phyloP scores from a whole-genome alignment of 2,797 vertebrate species.

The Galagoides demidoff region DNA sequence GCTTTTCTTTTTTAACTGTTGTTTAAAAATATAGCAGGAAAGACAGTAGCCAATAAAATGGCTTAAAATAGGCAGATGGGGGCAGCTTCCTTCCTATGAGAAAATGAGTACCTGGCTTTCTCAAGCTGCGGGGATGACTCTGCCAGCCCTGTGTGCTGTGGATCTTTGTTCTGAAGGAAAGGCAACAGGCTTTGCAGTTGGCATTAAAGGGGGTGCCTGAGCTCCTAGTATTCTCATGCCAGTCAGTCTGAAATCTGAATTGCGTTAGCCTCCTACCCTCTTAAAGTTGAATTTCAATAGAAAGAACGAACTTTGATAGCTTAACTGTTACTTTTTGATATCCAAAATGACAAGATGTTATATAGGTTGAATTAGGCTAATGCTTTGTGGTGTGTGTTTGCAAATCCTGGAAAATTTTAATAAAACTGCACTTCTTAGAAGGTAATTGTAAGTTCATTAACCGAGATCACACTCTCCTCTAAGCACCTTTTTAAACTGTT shows the following conservation, averaged over 20 bases:
- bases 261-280: neutral
- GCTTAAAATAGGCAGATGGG: conserved; percentile 47
- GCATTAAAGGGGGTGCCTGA: neutral
- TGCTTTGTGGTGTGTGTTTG: neutral
- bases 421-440: conserved; percentile 11
- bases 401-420: neutral
- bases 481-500: conserved; percentile 13
- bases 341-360: neutral
- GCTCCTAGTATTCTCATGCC: conserved; percentile 20
- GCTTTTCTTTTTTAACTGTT: neutral
- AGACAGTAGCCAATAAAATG: conserved; percentile 51
- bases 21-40: conserved; percentile 57
- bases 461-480: neutral
- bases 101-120: conserved; percentile 46
- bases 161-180: neutral
- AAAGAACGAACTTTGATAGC: neutral
- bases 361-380: conserved; percentile 18
- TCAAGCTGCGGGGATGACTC: neutral
- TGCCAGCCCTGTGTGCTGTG: accelerated
- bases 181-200: neutral
- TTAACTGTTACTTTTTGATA: neutral
- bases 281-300: conserved; percentile 38
- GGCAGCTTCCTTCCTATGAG: conserved; percentile 32
- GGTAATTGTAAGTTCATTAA: neutral
- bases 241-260: neutral